These are phyloP conservation scores for Paramuricea clavata DNA, from an alignment of 92 coral and sea anemone species.

Conservation along the genomic window DNA sequence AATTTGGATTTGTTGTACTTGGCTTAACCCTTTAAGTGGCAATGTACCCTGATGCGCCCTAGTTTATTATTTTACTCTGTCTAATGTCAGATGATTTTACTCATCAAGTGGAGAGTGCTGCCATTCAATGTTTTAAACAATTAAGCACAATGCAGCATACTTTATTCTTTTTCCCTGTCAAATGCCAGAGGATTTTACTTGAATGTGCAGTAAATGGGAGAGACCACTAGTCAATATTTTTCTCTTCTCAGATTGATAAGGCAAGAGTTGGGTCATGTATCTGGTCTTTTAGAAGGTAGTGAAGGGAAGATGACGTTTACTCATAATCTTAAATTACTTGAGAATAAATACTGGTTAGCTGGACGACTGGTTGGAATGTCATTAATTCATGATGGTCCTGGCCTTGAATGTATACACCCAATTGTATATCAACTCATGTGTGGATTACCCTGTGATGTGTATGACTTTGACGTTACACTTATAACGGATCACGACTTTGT, in stretches of 20 bases:
- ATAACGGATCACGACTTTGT: neutral
- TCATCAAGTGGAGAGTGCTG: too few relatives aligned
- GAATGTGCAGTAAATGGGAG: neutral
- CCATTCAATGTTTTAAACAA: too few relatives aligned
- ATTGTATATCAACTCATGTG: conserved; percentile 13
- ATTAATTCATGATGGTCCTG: conserved; percentile 46
- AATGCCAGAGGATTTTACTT: neutral
- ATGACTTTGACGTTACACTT: conserved; percentile 23
- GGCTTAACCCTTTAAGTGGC: too few relatives aligned
- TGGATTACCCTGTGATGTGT: conserved; percentile 43
- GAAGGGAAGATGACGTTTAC: conserved; percentile 34
- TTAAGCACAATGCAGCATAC: neutral
- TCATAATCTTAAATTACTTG: conserved; percentile 42
- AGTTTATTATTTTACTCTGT: too few relatives aligned
- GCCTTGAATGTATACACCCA: conserved; percentile 35
- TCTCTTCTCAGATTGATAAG: conserved; percentile 12
- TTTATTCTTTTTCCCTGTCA: neutral
- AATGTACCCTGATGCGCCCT: too few relatives aligned
- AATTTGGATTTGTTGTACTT: too few relatives aligned
- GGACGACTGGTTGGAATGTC: conserved; percentile 49
- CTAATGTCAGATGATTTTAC: too few relatives aligned
- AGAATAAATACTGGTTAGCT: conserved; percentile 23
- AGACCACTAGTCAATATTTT: neutral
- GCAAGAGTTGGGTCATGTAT: neutral
- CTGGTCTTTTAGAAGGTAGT: conserved; percentile 49